These are phyloP conservation scores for Lagothrix lagotricha DNA, from an alignment of 2,797 vertebrate species.

Conservation along the genomic window DNA sequence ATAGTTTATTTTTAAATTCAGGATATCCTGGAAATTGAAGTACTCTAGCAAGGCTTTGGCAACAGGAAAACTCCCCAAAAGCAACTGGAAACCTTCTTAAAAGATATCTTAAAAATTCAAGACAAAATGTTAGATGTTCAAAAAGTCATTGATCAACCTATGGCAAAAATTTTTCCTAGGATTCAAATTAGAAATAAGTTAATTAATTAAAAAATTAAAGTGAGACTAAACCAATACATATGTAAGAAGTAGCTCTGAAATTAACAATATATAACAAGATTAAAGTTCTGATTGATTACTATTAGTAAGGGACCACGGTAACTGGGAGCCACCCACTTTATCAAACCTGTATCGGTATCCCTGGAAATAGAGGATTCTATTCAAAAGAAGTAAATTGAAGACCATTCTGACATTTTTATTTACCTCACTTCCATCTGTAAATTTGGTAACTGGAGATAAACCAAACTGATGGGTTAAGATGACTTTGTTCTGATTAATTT, in stretches of 20 bases:
- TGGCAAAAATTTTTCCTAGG: not conserved
- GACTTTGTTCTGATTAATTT: constrained; percentile 85
- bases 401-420: constrained; percentile 62
- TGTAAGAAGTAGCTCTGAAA: constrained; percentile 50
- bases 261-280: constrained; percentile 56
- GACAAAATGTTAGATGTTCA: not conserved
- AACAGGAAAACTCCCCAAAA: not conserved
- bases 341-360: not conserved
- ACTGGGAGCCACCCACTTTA: not conserved
- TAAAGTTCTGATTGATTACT: constrained; percentile 57
- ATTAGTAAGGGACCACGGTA: not conserved
- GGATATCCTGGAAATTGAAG: not conserved
- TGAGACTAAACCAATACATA: not conserved
- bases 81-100: not conserved
- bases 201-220: not conserved
- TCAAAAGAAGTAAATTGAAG: constrained; percentile 30
- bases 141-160: not conserved
- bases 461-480: constrained; percentile 70
- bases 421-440: constrained; percentile 64
- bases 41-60: not conserved
- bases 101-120: not conserved
- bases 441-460: constrained; percentile 77
- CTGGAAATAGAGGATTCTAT: not conserved
- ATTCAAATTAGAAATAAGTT: constrained; percentile 6
- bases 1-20: not conserved